phyloP scores from a whole-genome alignment of 1,140 invertebrate genomes.

The Lucilia cuprina region DNA sequence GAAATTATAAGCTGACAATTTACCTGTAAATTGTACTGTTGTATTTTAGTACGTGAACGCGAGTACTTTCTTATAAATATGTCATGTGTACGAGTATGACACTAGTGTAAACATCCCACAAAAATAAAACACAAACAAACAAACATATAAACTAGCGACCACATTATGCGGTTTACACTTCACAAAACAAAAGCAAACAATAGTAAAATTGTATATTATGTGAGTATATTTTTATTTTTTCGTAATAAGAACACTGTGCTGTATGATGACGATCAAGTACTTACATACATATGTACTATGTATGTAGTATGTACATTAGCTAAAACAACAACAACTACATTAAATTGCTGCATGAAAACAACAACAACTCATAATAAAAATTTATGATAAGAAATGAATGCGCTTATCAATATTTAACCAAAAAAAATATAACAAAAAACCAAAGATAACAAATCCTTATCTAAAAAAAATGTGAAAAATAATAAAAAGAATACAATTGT shows the following conservation, averaged over 20 bases:
- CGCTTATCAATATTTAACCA: constrained; percentile 1
- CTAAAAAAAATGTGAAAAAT: background rate
- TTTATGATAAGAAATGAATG: background rate
- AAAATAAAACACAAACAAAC: too few species aligned
- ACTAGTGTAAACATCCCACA: too few species aligned
- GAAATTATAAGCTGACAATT: background rate
- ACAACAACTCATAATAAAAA: background rate
- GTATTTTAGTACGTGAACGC: too few species aligned
- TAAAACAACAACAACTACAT: too few species aligned
- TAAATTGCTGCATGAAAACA: background rate
- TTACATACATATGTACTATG: background rate
- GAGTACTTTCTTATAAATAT: background rate
- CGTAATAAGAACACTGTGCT: background rate
- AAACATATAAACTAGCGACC: background rate
- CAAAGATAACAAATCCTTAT: constrained; percentile 18
- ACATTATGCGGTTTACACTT: background rate
- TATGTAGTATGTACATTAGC: background rate
- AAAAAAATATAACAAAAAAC: background rate
- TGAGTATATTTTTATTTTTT: too few species aligned
- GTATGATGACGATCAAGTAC: background rate
- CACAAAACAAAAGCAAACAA: background rate
- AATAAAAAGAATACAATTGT: background rate
- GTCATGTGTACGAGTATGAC: background rate
- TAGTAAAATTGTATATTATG: background rate
- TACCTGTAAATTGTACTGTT: background rate